Evolutionary conservation across 2,113 vertebrate species (phyloP).

Genomic region (Etia nguti): DNA sequence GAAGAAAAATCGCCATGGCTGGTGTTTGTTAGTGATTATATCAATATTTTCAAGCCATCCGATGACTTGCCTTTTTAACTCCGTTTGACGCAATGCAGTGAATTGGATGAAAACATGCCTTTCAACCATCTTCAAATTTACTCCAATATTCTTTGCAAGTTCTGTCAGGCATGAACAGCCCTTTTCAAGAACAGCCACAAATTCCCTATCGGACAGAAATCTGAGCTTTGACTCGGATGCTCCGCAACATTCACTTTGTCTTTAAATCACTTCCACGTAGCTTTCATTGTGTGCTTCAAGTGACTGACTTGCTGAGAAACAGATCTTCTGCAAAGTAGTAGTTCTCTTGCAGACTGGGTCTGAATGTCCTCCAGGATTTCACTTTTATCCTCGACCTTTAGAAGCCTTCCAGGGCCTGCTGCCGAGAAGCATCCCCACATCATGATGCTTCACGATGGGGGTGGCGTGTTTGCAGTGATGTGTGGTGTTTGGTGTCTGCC

Average conservation of each 20-base stretch:
- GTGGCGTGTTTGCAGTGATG: not conserved
- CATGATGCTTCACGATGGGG: not conserved
- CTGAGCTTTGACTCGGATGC: not conserved
- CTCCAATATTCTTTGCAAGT: no score
- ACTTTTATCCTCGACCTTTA: not conserved
- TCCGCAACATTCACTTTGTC: not conserved
- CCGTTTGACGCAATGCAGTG: not conserved
- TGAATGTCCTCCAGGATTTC: not conserved
- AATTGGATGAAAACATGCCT: not conserved
- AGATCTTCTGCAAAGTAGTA: not conserved
- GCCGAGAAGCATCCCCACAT: not conserved
- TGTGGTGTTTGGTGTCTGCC: not conserved
- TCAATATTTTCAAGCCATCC: not conserved
- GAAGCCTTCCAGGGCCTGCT: not conserved
- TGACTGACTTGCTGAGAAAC: not conserved
- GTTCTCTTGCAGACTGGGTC: not conserved
- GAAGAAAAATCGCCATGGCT: not conserved
- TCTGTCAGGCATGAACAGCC: not conserved
- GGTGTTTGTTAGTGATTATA: not conserved
- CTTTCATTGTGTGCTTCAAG: not conserved
- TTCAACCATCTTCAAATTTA: no score
- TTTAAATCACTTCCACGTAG: not conserved
- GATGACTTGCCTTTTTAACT: not conserved
- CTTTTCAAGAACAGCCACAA: not conserved
- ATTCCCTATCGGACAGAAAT: not conserved